These are phyloP conservation scores for Sphaerophoria taeniata DNA, from an alignment of 2,888 invertebrate species.

Conservation along the genomic window DNA sequence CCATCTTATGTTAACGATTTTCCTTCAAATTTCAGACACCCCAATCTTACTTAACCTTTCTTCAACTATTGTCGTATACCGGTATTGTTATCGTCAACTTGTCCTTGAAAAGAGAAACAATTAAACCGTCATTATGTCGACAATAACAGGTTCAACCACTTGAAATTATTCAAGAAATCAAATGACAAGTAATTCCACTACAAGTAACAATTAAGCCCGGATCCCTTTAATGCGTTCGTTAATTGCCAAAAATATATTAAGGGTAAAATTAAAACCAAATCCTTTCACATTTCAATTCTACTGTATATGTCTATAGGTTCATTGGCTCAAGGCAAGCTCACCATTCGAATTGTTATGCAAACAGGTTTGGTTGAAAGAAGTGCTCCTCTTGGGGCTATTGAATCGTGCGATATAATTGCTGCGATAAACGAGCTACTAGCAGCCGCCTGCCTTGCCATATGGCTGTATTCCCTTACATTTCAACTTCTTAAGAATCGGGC, in stretches of 20 bases:
- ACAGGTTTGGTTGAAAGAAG: constrained; percentile 35
- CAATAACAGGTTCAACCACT: constrained; percentile 54
- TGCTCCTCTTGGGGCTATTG: constrained; percentile 5
- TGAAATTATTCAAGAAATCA: constrained; percentile 58
- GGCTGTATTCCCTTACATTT: constrained; percentile 30
- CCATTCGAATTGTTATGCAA: constrained; percentile 46
- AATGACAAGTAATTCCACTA: constrained; percentile 60
- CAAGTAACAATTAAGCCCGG: constrained; percentile 58
- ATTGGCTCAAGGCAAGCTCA: not conserved
- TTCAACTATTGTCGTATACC: not conserved
- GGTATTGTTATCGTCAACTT: not conserved
- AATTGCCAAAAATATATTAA: constrained; percentile 55
- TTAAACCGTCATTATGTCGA: constrained; percentile 64
- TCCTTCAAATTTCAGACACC: not conserved
- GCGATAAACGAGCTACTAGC: not conserved
- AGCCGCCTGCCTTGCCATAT: constrained; percentile 6
- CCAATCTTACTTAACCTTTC: not conserved
- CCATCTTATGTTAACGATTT: constrained; percentile 28
- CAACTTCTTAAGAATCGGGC: constrained; percentile 12
- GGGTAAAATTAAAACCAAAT: constrained; percentile 23
- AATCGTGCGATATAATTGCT: constrained; percentile 37
- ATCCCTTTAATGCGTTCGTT: constrained; percentile 56
- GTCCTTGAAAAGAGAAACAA: constrained; percentile 55
- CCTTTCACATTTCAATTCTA: constrained; percentile 9
- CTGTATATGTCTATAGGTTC: not conserved